Percentiles rank a stretch among this genome's conserved stretches.
phyloP scores from a whole-genome alignment of 1,140 invertebrate genomes.

The Wiebesia pumilae region DNA sequence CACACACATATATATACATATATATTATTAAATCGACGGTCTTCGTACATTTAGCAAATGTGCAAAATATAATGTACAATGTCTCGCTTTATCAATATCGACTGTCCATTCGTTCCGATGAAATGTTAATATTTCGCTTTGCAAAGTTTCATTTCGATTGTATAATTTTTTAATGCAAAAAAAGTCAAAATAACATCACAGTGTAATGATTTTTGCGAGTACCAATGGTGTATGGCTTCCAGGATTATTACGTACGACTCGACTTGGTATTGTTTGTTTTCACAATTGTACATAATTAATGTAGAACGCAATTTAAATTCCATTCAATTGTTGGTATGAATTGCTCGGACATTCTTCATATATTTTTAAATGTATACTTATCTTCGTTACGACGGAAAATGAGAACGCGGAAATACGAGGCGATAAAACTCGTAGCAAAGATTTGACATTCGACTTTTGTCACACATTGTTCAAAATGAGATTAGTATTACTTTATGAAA shows the following conservation, averaged over 20 bases:
- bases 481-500: not conserved
- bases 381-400: conserved; percentile 9
- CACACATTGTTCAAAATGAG: not conserved
- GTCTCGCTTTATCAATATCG: not conserved
- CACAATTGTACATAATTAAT: not conserved
- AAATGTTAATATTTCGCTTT: not conserved
- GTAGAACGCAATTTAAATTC: not conserved
- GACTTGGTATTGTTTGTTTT: not conserved
- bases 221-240: not conserved
- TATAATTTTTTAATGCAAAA: not conserved
- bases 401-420: conserved; percentile 20
- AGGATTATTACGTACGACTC: not conserved
- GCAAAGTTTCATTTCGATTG: not conserved
- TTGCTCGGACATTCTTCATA: not conserved
- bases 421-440: not conserved
- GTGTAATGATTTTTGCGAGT: not conserved
- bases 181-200: not conserved
- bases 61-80: not conserved
- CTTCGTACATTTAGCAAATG: not conserved
- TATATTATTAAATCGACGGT: too few species aligned
- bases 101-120: not conserved
- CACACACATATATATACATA: too few species aligned
- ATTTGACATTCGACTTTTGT: not conserved
- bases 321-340: conserved; percentile 2
- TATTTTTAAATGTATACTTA: conserved; percentile 3